phyloP scores from a whole-genome alignment of 1,140 invertebrate species.

The Leptonema lineaticorne region DNA sequence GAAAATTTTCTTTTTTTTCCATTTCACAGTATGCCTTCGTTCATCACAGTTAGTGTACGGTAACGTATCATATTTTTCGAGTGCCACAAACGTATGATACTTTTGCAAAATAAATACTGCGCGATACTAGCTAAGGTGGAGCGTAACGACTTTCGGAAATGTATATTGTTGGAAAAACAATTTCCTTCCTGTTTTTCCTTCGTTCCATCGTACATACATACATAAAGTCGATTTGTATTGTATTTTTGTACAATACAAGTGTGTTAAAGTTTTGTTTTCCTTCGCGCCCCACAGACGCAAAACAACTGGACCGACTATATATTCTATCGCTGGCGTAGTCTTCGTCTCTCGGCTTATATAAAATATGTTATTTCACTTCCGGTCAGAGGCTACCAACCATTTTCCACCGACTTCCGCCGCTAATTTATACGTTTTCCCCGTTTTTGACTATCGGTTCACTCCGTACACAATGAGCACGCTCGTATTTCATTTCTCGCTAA shows the following conservation, averaged over 20 bases:
- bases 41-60: background rate
- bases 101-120: background rate
- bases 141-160: slow-evolving; percentile 42
- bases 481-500: slow-evolving; percentile 2
- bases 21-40: too few species aligned
- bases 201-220: background rate
- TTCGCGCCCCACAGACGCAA: background rate
- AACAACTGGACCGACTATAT: slow-evolving; percentile 2
- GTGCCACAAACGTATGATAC: background rate
- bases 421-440: slow-evolving; percentile 21
- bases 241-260: background rate
- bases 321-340: slow-evolving; percentile 2
- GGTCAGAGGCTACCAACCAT: slow-evolving; percentile 19
- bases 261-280: slow-evolving; percentile 9
- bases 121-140: background rate
- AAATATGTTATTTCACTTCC: slow-evolving; percentile 40
- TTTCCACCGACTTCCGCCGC: slow-evolving; percentile 20
- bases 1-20: too few species aligned
- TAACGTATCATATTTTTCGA: background rate
- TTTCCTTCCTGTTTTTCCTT: slow-evolving; percentile 40
- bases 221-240: background rate
- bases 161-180: slow-evolving; percentile 43
- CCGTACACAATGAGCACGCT: too few species aligned
- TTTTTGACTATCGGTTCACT: slow-evolving; percentile 17
- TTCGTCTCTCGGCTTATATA: slow-evolving; percentile 21